Base-by-base conservation (phyloP, 2,888 invertebrate species). In the Cylindroiulus punctatus region DNA sequence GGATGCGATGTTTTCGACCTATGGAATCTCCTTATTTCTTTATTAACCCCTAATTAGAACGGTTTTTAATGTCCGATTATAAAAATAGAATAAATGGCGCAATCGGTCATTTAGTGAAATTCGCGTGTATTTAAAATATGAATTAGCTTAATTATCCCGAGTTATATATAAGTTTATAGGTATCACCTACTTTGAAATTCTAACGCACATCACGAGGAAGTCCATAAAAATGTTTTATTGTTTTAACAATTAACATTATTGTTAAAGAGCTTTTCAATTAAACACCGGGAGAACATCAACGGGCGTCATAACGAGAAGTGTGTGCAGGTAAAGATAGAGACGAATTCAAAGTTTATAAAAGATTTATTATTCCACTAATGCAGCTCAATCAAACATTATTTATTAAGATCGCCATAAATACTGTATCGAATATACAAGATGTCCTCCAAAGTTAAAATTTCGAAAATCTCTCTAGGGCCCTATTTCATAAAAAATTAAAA, bases 181-280 rank as follows among this genome's bases (percentile, higher is more conserved):
- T 57, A 57, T 57, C 57, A 57, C 57, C 57, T 8, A 22, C 57
- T 57, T 57, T 52, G 19, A 14, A 52, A 52, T 52, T 52, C 52
- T 52, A 52, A 4, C 52, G 19, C 52, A 19, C 17, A 17, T 22
- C 22, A 57, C 22, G 22, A 22, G 3, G 52, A 52, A 52, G 19
- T 57, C 22, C 8, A 22, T 57, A 22, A 57, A 57, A n/a, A 57
- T 57, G 22, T 22, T 52, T 52, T 52, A 52, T 52, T n/a, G 52
- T 52, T 52, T 52, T 52, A 52, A 17, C 52, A 52, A 52, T 52
- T 52, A 52, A 52, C 52, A 52, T 52, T 52, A 52, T 52, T 52
- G 52, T n/a, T 52, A 52, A 52, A 52, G 52, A 52, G 52, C 52
- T 17, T 52, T 17, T 1, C 19, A 52, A 52, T 52, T 52, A 52